These are phyloP conservation scores for Myotis myotis DNA, from an alignment of 2,797 vertebrate species.

Conservation along the genomic window DNA sequence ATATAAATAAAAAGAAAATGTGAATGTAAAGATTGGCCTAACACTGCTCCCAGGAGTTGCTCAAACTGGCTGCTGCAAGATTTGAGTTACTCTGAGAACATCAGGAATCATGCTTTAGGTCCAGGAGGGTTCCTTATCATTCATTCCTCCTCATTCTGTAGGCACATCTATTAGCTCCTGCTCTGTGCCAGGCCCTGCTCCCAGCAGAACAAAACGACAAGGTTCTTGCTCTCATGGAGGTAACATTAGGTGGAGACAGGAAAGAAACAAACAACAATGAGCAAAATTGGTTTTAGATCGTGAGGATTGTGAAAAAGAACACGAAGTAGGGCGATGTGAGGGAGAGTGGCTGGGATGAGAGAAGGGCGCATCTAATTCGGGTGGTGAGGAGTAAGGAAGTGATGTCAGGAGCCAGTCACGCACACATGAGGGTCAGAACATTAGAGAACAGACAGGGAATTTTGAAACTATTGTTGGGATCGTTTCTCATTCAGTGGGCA, in stretches of 20 bases:
- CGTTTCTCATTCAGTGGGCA: not conserved
- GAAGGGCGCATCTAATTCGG: not conserved
- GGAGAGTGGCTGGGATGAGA: not conserved
- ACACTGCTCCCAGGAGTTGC: not conserved
- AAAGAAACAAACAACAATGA: not conserved
- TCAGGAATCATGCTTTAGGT: not conserved
- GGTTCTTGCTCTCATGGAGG: not conserved
- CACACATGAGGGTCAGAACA: not conserved
- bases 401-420: not conserved
- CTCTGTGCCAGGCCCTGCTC: not conserved
- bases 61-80: not conserved
- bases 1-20: not conserved
- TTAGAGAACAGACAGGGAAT: not conserved
- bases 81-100: not conserved
- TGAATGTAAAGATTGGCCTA: not conserved
- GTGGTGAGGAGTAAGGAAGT: not conserved
- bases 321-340: not conserved
- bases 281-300: not conserved
- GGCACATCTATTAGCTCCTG: not conserved
- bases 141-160: not conserved
- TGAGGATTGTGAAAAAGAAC: not conserved
- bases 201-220: not conserved
- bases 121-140: not conserved
- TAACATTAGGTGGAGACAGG: not conserved
- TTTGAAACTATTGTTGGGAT: not conserved